Percentiles rank a stretch among this genome's conserved stretches.
Conservation (phyloP, 1,140 invertebrate species). For the Drosophila truncata region DNA sequence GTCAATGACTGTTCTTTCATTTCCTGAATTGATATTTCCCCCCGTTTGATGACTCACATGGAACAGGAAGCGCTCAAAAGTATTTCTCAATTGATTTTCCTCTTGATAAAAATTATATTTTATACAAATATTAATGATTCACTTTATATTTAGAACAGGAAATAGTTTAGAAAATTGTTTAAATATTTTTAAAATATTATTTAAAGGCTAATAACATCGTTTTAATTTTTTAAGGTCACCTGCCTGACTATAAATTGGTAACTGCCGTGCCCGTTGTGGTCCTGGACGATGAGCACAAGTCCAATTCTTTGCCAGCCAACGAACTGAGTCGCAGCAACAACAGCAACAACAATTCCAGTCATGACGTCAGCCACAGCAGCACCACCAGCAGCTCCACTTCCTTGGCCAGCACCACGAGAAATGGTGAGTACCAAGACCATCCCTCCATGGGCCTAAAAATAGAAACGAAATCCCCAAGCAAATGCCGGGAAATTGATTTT, state of each 20-base stretch:
- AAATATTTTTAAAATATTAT: not conserved
- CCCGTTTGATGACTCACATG: not conserved
- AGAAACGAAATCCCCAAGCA: conserved; percentile 38
- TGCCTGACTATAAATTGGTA: conserved; percentile 87
- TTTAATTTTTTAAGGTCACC: conserved; percentile 55
- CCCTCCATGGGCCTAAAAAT: conserved; percentile 33
- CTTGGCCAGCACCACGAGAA: conserved; percentile 71
- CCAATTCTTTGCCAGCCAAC: conserved; percentile 17
- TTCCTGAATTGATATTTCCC: conserved; percentile 21
- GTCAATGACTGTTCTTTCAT: conserved; percentile 12
- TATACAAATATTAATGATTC: conserved; percentile 5
- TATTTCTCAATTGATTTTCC: not conserved
- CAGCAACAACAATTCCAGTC: conserved; percentile 10
- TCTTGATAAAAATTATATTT: not conserved
- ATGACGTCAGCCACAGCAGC: conserved; percentile 38
- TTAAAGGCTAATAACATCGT: not conserved
- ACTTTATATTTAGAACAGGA: not conserved
- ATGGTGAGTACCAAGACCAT: conserved; percentile 63
- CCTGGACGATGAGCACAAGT: conserved; percentile 86
- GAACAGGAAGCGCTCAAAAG: not conserved
- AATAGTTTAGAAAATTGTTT: not conserved
- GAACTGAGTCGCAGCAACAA: conserved; percentile 24
- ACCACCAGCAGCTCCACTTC: conserved; percentile 44
- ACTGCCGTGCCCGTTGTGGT: conserved; percentile 88
- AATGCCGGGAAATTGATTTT: conserved; percentile 70